Evolutionary conservation across 2,888 invertebrate genomes (phyloP).

Genomic region (Poecilobothrus nobilitatus): DNA sequence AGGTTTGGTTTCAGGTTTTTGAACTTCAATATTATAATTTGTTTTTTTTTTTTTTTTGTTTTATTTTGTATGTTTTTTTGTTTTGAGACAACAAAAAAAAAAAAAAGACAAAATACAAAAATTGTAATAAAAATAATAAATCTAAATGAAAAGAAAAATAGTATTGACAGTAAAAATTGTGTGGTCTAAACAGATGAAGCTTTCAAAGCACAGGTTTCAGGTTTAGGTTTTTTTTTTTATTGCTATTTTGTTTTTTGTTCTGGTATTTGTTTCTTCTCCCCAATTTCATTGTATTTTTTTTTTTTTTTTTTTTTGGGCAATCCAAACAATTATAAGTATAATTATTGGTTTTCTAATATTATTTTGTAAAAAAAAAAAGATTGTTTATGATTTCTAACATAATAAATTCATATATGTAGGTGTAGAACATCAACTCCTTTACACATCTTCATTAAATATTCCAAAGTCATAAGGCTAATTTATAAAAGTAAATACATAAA

Average conservation of each 20-base stretch:
- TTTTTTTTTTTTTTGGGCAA: no score
- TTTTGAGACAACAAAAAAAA: not conserved
- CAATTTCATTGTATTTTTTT: no score
- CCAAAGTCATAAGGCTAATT: no score
- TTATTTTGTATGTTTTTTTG: not conserved
- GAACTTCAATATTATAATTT: slow-evolving; percentile 20
- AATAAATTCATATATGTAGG: no score
- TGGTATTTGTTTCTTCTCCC: no score
- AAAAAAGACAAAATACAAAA: slow-evolving; percentile 18
- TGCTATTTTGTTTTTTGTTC: not conserved
- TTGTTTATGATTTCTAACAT: no score
- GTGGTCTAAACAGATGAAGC: slow-evolving; percentile 18
- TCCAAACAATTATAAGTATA: no score
- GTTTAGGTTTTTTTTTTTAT: slow-evolving; percentile 17
- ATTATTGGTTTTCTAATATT: no score
- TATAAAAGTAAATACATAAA: no score
- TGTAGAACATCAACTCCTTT: no score
- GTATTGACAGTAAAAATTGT: slow-evolving; percentile 18
- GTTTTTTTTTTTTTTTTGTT: not conserved
- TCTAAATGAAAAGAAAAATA: slow-evolving; percentile 11
- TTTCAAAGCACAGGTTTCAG: slow-evolving; percentile 20
- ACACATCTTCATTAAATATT: no score
- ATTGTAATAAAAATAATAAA: slow-evolving; percentile 12
- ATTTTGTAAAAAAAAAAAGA: no score
- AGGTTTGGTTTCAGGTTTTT: slow-evolving; percentile 23